Evolutionary conservation across 2,888 invertebrate species (phyloP).

Genomic region (Cancer borealis): DNA sequence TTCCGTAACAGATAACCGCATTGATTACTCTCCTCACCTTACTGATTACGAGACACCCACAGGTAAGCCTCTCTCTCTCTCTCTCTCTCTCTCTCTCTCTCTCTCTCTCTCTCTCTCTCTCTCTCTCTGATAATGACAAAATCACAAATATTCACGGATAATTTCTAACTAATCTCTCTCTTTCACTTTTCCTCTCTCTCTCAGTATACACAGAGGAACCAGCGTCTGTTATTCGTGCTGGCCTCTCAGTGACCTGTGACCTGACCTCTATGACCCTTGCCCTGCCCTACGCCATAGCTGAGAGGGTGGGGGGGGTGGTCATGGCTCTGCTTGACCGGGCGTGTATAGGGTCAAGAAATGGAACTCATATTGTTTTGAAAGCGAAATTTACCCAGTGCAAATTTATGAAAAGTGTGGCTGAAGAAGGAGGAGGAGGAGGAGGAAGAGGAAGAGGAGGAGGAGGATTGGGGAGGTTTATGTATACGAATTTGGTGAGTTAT

Average conservation of each 20-base stretch:
- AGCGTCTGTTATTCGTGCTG: conserved; percentile 31
- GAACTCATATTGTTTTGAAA: conserved; percentile 55
- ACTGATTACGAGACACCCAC: conserved; percentile 53
- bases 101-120: conserved; percentile 12
- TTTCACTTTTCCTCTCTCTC: neutral
- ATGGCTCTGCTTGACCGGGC: conserved; percentile 59
- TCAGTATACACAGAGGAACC: conserved; percentile 64
- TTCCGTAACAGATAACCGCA: conserved; percentile 48
- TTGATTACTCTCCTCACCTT: conserved; percentile 31
- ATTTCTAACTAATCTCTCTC: neutral
- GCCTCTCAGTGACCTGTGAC: conserved; percentile 56
- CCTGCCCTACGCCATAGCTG: conserved; percentile 45
- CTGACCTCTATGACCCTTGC: conserved; percentile 48
- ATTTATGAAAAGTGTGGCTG: neutral
- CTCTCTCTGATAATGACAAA: neutral
- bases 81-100: conserved; percentile 8
- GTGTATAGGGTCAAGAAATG: conserved; percentile 56
- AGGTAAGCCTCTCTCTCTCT: conserved; percentile 45
- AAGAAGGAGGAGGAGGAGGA: too few relatives aligned
- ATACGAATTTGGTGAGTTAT: too few relatives aligned
- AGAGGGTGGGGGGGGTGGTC: conserved; percentile 42
- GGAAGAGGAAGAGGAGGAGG: neutral
- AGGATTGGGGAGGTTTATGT: neutral
- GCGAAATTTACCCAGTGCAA: conserved; percentile 49
- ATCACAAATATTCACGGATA: too few relatives aligned